Percentiles rank a stretch among this genome's conserved stretches.
These are phyloP conservation scores for Plagiodera versicolora DNA, from an alignment of 2,888 invertebrate genomes.

Conservation along the genomic window DNA sequence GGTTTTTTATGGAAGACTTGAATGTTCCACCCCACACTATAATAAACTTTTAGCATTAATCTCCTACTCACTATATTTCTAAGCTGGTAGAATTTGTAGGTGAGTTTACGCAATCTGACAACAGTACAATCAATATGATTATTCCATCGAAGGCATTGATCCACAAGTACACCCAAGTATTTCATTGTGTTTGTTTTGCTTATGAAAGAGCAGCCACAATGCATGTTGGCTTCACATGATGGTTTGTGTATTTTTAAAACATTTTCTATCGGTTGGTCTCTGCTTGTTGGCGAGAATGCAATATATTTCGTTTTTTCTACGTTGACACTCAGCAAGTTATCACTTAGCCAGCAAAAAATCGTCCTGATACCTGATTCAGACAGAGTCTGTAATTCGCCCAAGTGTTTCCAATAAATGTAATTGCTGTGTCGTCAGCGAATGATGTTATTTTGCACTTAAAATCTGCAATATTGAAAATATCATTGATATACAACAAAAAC, in stretches of 20 bases:
- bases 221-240: no score
- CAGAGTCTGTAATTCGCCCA: background rate
- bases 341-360: background rate
- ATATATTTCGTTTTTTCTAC: no score
- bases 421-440: background rate
- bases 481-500: background rate
- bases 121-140: background rate
- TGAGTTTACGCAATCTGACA: background rate
- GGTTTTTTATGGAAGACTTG: background rate
- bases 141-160: background rate
- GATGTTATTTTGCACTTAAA: background rate
- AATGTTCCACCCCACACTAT: background rate
- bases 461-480: background rate
- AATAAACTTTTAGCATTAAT: background rate
- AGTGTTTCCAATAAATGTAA: background rate
- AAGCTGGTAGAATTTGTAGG: background rate
- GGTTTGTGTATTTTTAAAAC: no score
- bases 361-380: background rate
- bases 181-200: conserved; percentile 6
- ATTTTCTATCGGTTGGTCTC: conserved; percentile 1
- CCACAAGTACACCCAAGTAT: conserved; percentile 15
- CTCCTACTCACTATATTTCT: background rate
- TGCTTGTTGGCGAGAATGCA: background rate
- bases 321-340: no score
- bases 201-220: no score